phyloP scores from a whole-genome alignment of 1,140 invertebrate species.

The Arion vulgaris region DNA sequence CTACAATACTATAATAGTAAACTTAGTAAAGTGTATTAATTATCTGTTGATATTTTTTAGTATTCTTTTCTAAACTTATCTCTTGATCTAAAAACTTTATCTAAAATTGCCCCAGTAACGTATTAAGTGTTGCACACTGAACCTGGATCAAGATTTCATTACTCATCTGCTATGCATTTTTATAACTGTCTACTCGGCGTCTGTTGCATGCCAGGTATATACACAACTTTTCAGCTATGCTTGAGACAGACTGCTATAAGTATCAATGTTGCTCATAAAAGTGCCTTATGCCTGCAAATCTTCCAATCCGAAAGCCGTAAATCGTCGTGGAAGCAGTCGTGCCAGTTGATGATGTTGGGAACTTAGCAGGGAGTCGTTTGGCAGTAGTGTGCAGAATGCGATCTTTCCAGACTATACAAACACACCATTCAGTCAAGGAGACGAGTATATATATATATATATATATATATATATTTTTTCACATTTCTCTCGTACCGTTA shows the following conservation, averaged over 20 bases:
- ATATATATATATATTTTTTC: neutral
- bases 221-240: neutral
- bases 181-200: neutral
- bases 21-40: too few species aligned
- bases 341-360: neutral
- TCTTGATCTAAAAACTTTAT: neutral
- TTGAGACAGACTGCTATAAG: slow-evolving; percentile 2
- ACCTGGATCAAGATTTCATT: neutral
- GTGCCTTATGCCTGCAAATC: neutral
- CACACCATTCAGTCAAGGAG: too few species aligned
- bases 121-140: neutral
- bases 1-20: too few species aligned
- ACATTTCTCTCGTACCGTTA: too few species aligned
- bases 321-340: neutral
- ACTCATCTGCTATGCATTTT: neutral
- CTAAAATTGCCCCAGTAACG: neutral
- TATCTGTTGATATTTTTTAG: too few species aligned
- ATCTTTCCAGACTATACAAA: neutral
- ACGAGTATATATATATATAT: neutral
- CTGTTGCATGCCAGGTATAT: slow-evolving; percentile 10
- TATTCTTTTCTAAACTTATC: neutral
- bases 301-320: slow-evolving; percentile 26
- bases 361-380: neutral
- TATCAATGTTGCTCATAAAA: slow-evolving; percentile 10
- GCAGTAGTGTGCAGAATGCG: neutral